Conservation (phyloP, 2,113 vertebrate species). For the Grammomys dolichurus region DNA sequence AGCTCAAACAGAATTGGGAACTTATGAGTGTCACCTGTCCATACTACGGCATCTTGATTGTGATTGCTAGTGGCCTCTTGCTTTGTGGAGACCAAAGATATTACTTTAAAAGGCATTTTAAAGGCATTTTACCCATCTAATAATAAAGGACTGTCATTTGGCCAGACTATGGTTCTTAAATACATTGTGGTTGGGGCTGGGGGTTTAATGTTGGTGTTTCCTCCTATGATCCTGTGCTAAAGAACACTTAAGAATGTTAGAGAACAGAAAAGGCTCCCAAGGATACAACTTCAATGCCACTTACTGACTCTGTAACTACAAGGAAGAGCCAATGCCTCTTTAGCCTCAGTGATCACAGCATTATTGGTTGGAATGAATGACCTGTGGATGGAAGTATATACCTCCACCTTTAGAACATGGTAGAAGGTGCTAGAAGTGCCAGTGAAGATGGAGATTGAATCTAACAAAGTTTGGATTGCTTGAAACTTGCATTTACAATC, state of each 20-base stretch:
- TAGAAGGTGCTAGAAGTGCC: neutral
- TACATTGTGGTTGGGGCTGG: fast-evolving
- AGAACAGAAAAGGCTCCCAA: neutral
- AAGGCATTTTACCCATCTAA: neutral
- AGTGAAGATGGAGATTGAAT: neutral
- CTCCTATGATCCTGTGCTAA: fast-evolving
- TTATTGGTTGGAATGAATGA: neutral
- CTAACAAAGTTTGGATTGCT: neutral
- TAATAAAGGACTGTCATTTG: neutral
- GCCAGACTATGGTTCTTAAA: neutral
- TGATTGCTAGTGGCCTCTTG: neutral
- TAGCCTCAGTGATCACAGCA: neutral
- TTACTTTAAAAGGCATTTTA: neutral
- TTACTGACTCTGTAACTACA: neutral
- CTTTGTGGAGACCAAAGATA: neutral
- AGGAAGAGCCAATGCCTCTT: neutral
- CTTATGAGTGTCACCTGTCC: neutral
- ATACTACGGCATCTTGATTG: neutral
- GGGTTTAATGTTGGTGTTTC: fast-evolving
- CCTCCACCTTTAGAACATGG: neutral
- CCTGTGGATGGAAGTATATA: neutral
- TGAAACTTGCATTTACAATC: neutral
- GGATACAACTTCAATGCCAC: neutral
- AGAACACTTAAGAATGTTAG: neutral
- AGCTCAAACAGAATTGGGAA: neutral